Conservation (phyloP, 2,888 invertebrate species). For the Urechis unicinctus region DNA sequence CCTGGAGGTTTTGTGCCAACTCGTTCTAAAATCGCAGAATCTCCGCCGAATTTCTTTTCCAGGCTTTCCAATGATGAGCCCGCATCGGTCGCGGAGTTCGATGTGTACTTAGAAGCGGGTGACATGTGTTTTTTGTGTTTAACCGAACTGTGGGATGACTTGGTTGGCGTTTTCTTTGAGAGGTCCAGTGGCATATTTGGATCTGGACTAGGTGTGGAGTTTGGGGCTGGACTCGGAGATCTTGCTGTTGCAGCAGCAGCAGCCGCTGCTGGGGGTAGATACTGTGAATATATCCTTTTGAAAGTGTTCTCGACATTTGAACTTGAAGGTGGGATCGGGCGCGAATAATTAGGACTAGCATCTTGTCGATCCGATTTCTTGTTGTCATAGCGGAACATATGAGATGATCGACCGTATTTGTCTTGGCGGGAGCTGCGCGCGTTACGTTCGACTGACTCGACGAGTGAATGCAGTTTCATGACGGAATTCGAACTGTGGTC, state of each 20-base stretch:
- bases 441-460: neutral
- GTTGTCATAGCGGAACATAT: neutral
- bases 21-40: conserved; percentile 15
- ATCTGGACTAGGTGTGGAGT: conserved; percentile 1
- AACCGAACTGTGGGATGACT: too few relatives aligned
- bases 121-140: neutral
- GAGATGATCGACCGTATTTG: neutral
- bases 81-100: too few relatives aligned
- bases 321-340: neutral
- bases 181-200: conserved; percentile 15
- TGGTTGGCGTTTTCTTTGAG: conserved; percentile 10
- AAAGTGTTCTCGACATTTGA: neutral
- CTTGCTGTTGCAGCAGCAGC: neutral
- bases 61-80: conserved; percentile 18
- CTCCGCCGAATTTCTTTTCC: conserved; percentile 21
- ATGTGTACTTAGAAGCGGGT: neutral
- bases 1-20: conserved; percentile 5
- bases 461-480: neutral
- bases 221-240: too few relatives aligned
- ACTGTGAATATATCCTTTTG: neutral
- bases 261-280: neutral
- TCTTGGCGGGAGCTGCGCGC: neutral
- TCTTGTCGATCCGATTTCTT: neutral
- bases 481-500: neutral
- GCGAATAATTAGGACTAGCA: neutral